phyloP scores from a whole-genome alignment of 2,113 vertebrate genomes.

The Lophochroa leadbeateri region DNA sequence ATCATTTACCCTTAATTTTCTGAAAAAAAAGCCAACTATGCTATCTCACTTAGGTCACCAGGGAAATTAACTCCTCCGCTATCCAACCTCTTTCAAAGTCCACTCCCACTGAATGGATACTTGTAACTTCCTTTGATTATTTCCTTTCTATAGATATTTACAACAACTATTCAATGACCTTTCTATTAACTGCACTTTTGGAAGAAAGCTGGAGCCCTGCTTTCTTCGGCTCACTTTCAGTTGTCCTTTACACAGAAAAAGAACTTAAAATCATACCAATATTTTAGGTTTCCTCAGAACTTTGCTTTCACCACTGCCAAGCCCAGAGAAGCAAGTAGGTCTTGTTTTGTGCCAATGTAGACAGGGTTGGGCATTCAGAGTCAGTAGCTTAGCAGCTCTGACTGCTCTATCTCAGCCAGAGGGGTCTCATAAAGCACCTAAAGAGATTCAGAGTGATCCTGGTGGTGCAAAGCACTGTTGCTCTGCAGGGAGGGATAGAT shows the following conservation, averaged over 20 bases:
- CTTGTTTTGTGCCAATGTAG: not conserved
- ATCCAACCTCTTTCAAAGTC: slow-evolving; percentile 85
- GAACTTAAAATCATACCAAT: not conserved
- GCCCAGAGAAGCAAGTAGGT: not conserved
- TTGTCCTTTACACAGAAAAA: slow-evolving; percentile 41
- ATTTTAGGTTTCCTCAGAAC: slow-evolving; percentile 7
- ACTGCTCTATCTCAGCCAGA: not conserved
- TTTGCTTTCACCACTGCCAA: not conserved
- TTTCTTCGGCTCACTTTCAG: slow-evolving; percentile 51
- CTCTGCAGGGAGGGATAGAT: not conserved
- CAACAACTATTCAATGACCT: slow-evolving; percentile 81
- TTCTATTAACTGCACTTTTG: slow-evolving; percentile 75
- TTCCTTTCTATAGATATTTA: slow-evolving; percentile 80
- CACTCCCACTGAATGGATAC: slow-evolving; percentile 79
- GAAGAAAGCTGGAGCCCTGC: slow-evolving; percentile 3
- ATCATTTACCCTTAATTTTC: slow-evolving; percentile 88
- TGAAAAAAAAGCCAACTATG: slow-evolving; percentile 89
- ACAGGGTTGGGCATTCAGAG: not conserved
- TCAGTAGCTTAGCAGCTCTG: not conserved
- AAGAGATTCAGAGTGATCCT: not conserved
- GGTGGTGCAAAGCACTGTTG: not conserved
- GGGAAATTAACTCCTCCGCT: slow-evolving; percentile 94
- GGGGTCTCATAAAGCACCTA: not conserved
- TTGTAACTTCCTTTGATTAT: slow-evolving; percentile 84
- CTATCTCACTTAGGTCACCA: slow-evolving; percentile 90